Evolutionary conservation across 2,113 vertebrate species (phyloP).

Genomic region (Eulacestoma nigropectus): DNA sequence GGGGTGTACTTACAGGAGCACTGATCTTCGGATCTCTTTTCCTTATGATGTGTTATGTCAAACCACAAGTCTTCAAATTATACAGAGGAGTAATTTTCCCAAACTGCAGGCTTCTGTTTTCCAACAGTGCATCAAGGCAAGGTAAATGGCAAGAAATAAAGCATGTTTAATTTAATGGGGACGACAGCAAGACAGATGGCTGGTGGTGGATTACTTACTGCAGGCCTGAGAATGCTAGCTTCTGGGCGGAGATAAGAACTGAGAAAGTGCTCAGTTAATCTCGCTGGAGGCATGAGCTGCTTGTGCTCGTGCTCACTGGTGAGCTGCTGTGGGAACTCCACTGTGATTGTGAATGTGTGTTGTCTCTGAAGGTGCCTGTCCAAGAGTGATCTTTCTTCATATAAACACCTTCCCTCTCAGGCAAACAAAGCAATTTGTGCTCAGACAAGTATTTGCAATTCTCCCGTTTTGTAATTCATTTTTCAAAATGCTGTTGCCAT

Average conservation of each 20-base stretch:
- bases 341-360: neutral
- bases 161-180: neutral
- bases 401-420: neutral
- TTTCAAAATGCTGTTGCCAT: neutral
- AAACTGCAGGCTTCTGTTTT: neutral
- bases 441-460: neutral
- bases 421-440: neutral
- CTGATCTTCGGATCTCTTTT: neutral
- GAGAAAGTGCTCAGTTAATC: neutral
- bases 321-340: neutral
- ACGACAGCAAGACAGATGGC: neutral
- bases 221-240: neutral
- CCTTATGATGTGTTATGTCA: neutral
- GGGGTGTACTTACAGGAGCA: neutral
- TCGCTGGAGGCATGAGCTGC: neutral
- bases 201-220: neutral
- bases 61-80: neutral
- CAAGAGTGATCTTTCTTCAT: neutral
- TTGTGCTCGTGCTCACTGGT: neutral
- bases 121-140: fast-evolving
- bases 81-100: neutral
- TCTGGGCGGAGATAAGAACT: neutral
- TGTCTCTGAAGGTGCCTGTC: neutral
- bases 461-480: neutral
- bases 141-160: neutral